These are phyloP conservation scores for Pharmacophagus antenor DNA, from an alignment of 2,888 invertebrate genomes.

Conservation along the genomic window DNA sequence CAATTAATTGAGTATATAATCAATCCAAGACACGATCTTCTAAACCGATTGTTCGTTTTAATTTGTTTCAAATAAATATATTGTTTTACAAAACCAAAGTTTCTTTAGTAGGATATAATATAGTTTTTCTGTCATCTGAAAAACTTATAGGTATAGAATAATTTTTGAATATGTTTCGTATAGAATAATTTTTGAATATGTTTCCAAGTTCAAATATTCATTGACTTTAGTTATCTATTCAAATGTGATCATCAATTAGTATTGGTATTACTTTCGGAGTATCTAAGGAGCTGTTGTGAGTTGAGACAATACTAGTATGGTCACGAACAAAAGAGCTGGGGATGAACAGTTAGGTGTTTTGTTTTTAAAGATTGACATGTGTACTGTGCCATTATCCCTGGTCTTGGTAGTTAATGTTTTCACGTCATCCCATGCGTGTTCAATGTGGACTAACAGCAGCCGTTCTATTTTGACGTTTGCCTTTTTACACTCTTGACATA, in stretches of 20 bases:
- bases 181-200: not conserved
- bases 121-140: not conserved
- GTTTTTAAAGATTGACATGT: no score
- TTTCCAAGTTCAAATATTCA: not conserved
- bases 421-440: slow-evolving; percentile 70
- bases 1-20: not conserved
- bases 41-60: not conserved
- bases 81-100: not conserved
- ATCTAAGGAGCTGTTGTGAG: no score
- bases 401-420: no score
- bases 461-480: slow-evolving; percentile 54
- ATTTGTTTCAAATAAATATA: not conserved
- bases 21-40: not conserved
- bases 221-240: not conserved
- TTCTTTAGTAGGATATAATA: not conserved
- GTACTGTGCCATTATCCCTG: no score
- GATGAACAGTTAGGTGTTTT: no score
- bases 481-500: slow-evolving; percentile 62
- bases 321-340: no score
- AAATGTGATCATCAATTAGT: no score
- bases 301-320: no score
- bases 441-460: slow-evolving; percentile 70
- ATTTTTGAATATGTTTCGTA: not conserved
- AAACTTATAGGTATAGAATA: no score
- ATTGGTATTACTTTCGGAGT: no score